Conservation (phyloP, 2,113 vertebrate genomes). For the Colaptes auratus region DNA sequence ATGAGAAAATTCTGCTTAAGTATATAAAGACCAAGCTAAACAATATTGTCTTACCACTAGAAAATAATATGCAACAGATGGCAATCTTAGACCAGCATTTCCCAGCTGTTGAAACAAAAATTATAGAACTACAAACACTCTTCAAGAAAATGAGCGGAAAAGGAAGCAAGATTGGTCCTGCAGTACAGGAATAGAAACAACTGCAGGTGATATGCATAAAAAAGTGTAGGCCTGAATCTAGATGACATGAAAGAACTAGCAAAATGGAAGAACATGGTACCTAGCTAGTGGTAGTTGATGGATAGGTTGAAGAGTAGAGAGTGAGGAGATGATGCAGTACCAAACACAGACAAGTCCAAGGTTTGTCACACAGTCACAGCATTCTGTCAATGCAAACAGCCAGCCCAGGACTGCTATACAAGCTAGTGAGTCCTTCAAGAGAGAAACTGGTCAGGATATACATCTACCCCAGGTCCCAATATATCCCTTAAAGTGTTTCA, state of each 20-base stretch:
- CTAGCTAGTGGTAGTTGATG: background rate
- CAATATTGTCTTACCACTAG: background rate
- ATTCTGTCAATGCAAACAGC: background rate
- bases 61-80: background rate
- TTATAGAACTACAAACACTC: background rate
- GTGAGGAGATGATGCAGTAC: background rate
- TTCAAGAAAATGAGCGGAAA: background rate
- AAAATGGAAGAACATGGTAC: background rate
- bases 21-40: background rate
- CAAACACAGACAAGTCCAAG: accelerated
- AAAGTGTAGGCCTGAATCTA: background rate
- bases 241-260: background rate
- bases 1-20: background rate
- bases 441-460: background rate
- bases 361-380: background rate
- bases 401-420: background rate
- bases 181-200: background rate
- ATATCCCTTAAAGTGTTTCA: background rate
- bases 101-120: background rate
- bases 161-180: background rate
- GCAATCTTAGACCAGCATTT: background rate
- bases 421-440: background rate
- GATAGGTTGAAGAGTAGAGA: background rate
- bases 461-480: background rate
- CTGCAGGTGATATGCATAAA: background rate